These are phyloP conservation scores for Apotomis turbidana DNA, from an alignment of 2,888 invertebrate species.

Conservation along the genomic window DNA sequence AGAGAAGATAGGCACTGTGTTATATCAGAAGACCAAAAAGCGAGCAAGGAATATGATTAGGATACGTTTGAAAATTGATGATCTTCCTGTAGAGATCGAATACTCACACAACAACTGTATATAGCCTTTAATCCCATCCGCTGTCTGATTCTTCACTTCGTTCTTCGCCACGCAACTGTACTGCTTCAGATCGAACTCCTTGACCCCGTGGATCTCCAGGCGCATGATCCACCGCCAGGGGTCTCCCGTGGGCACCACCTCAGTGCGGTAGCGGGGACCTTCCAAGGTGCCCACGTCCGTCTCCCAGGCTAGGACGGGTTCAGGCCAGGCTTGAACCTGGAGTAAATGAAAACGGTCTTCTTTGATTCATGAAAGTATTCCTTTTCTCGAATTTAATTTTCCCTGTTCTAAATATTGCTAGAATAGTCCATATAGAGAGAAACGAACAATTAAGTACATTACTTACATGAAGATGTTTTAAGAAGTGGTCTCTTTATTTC, in stretches of 20 bases:
- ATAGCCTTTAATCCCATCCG: conserved; percentile 83
- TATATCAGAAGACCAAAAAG: too few relatives aligned
- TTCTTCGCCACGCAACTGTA: conserved; percentile 95
- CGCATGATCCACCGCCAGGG: conserved; percentile 89
- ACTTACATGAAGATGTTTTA: too few relatives aligned
- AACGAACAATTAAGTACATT: too few relatives aligned
- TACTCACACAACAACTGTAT: conserved; percentile 69
- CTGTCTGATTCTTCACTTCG: conserved; percentile 90
- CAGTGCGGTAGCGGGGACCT: conserved; percentile 68
- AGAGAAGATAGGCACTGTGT: too few relatives aligned
- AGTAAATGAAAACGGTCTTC: background rate
- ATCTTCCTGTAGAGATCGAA: background rate
- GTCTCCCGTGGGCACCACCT: conserved; percentile 65
- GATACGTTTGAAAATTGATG: too few relatives aligned
- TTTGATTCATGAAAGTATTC: too few relatives aligned
- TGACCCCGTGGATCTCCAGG: conserved; percentile 88
- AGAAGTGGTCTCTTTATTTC: too few relatives aligned
- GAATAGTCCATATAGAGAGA: too few relatives aligned
- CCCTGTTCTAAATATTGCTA: too few relatives aligned
- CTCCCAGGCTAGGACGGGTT: conserved; percentile 94
- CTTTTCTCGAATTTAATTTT: too few relatives aligned
- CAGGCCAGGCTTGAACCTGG: conserved; percentile 93
- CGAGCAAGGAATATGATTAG: too few relatives aligned
- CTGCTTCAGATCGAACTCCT: conserved; percentile 87
- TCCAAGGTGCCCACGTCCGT: conserved; percentile 90